A percentile compares a stretch with the other conserved stretches of the same genome.
These are phyloP conservation scores for Chrysotoxum bicinctum DNA, from an alignment of 2,888 invertebrate genomes.

Conservation along the genomic window DNA sequence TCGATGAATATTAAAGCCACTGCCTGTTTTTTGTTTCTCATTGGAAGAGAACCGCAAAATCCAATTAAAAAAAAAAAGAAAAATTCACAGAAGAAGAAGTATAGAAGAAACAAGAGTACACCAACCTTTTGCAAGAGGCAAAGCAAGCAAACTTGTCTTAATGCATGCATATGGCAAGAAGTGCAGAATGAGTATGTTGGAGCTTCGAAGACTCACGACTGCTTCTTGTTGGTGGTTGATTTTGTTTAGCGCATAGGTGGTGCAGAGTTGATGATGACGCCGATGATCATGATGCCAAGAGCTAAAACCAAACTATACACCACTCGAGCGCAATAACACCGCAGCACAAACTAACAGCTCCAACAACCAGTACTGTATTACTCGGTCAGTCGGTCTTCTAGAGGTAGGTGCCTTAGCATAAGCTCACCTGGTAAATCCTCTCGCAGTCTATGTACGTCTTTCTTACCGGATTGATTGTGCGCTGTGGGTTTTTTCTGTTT, in stretches of 20 bases:
- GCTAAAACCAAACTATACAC: conserved; percentile 55
- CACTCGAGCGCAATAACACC: conserved; percentile 42
- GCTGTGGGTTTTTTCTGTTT: conserved; percentile 59
- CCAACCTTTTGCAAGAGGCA: conserved; percentile 59
- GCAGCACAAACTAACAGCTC: conserved; percentile 63
- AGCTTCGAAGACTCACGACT: conserved; percentile 30
- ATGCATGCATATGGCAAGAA: conserved; percentile 16
- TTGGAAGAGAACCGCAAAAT: conserved; percentile 72
- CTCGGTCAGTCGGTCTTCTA: conserved; percentile 83
- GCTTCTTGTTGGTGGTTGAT: conserved; percentile 36
- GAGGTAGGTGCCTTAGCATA: conserved; percentile 81
- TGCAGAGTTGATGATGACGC: conserved; percentile 38
- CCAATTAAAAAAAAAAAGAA: conserved; percentile 19
- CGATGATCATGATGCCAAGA: conserved; percentile 69
- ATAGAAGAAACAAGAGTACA: conserved; percentile 58
- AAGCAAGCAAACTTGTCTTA: conserved; percentile 39
- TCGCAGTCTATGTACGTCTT: conserved; percentile 82
- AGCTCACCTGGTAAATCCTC: conserved; percentile 79
- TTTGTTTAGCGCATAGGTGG: conserved; percentile 24
- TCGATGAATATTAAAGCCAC: conserved; percentile 62
- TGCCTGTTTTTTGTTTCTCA: conserved; percentile 65
- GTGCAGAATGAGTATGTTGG: conserved; percentile 17
- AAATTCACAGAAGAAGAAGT: not conserved
- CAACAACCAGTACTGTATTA: conserved; percentile 80
- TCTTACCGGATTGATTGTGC: conserved; percentile 81